These are phyloP conservation scores for Megalurothrips usitatus DNA, from an alignment of 2,888 invertebrate species.

Conservation along the genomic window DNA sequence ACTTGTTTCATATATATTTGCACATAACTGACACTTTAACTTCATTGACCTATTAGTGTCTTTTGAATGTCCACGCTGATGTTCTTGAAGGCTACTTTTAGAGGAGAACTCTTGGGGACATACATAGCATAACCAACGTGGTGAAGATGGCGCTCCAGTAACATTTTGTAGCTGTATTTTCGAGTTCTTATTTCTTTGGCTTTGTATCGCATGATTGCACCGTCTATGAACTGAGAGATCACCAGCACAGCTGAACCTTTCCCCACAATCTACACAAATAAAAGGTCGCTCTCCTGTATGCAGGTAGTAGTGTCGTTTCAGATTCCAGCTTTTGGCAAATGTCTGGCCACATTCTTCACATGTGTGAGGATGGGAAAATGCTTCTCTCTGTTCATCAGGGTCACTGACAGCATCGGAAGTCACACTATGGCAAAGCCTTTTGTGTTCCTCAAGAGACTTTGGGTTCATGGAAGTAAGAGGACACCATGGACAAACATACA, in stretches of 20 bases:
- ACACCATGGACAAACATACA: conserved; percentile 2
- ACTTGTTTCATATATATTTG: no score
- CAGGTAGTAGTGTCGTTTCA: not conserved
- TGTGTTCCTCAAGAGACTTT: not conserved
- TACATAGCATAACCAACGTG: not conserved
- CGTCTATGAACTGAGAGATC: not conserved
- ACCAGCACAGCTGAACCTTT: not conserved
- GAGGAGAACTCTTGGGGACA: not conserved
- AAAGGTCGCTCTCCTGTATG: not conserved
- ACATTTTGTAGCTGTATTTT: not conserved
- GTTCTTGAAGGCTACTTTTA: not conserved
- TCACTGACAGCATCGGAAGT: not conserved
- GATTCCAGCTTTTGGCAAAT: not conserved
- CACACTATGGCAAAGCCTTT: not conserved
- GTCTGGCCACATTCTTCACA: not conserved
- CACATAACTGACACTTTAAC: no score
- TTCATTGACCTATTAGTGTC: no score
- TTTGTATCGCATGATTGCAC: no score
- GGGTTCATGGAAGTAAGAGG: not conserved
- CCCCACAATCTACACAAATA: conserved; percentile 7
- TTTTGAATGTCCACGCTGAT: not conserved
- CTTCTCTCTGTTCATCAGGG: not conserved
- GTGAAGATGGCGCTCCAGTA: no score
- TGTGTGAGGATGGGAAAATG: not conserved
- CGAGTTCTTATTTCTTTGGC: no score